These are phyloP conservation scores for Tyrannus savana DNA, from an alignment of 2,113 vertebrate species.

Conservation along the genomic window DNA sequence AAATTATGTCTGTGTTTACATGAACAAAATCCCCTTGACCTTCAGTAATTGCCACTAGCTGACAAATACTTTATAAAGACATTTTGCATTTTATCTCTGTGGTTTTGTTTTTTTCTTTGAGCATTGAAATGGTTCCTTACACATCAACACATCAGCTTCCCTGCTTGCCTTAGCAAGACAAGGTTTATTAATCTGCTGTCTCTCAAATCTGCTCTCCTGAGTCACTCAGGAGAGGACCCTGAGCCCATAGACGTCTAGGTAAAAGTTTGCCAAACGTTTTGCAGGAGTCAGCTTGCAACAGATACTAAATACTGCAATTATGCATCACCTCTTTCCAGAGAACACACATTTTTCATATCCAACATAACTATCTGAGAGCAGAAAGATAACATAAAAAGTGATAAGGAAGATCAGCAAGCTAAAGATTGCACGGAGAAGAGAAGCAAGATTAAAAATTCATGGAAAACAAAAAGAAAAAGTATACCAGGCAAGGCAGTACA, in stretches of 20 bases:
- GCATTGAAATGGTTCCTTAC: not conserved
- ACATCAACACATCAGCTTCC: not conserved
- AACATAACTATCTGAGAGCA: not conserved
- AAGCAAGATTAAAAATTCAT: not conserved
- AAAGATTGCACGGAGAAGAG: not conserved
- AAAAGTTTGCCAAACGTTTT: not conserved
- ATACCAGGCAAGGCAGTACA: not conserved
- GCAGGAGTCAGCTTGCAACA: not conserved
- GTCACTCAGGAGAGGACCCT: not conserved
- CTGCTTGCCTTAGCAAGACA: not conserved
- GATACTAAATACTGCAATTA: not conserved
- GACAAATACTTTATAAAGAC: not conserved
- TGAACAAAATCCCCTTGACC: not conserved
- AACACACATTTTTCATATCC: not conserved
- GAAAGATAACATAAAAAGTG: not conserved
- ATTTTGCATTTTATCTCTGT: not conserved
- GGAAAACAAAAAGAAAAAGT: not conserved
- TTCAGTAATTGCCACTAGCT: not conserved
- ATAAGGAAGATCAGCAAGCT: not conserved
- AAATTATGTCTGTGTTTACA: accelerated
- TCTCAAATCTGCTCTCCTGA: not conserved
- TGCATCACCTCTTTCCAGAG: not conserved
- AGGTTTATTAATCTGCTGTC: not conserved
- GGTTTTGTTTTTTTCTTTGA: not conserved
- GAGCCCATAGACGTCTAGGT: not conserved